phyloP scores from a whole-genome alignment of 2,113 vertebrate genomes.

The Neogobius melanostomus region DNA sequence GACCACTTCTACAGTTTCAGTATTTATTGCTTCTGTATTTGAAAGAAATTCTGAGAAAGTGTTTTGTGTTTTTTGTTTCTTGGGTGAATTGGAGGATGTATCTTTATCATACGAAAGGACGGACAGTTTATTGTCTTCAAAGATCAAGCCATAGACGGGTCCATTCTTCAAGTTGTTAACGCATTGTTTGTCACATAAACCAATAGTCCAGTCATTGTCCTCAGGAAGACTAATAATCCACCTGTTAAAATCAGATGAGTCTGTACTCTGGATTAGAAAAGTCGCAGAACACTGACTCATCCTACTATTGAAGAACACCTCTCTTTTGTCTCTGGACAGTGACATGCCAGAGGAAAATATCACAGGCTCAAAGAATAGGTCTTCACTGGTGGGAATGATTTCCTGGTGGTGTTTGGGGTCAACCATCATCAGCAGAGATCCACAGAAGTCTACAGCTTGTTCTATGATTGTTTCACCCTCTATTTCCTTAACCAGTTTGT shows the following conservation, averaged over 20 bases:
- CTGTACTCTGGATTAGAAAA: conserved; percentile 6
- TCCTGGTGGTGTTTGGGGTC: conserved; percentile 51
- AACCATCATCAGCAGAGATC: conserved; percentile 48
- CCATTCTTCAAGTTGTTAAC: rapidly evolving
- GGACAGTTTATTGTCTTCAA: conserved; percentile 28
- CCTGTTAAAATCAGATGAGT: neutral
- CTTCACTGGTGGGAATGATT: neutral
- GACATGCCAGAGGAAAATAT: neutral
- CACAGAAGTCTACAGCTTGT: conserved; percentile 27
- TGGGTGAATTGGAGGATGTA: neutral
- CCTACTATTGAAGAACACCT: conserved; percentile 18
- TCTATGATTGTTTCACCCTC: conserved; percentile 19
- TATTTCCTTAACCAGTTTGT: conserved; percentile 48
- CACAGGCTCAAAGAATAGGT: conserved; percentile 40
- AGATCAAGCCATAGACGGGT: conserved; percentile 34
- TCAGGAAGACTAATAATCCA: conserved; percentile 45
- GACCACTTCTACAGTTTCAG: conserved; percentile 44
- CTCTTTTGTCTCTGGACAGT: conserved; percentile 50
- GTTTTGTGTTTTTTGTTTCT: neutral
- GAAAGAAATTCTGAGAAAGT: neutral
- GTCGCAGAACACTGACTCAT: neutral
- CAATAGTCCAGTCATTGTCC: conserved; percentile 42
- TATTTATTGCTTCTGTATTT: neutral
- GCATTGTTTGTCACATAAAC: conserved; percentile 38
- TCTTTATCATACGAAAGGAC: neutral